Conservation (phyloP, 2,888 invertebrate species). For the Gisinianus flammeolus region DNA sequence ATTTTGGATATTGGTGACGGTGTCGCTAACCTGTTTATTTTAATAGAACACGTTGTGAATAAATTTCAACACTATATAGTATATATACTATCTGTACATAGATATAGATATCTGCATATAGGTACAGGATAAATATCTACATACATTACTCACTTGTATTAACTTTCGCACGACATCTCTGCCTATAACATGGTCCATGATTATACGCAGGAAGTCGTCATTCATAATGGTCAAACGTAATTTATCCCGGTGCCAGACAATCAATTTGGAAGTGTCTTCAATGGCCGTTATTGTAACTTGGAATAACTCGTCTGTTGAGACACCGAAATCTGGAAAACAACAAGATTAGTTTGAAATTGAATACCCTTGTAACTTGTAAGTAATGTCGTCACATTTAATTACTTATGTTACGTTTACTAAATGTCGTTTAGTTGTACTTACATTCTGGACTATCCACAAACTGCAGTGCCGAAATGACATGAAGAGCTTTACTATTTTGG, state of each 20-base stretch:
- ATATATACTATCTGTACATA: background rate
- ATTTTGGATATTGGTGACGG: slow-evolving; percentile 71
- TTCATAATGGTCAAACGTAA: slow-evolving; percentile 79
- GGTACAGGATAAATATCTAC: background rate
- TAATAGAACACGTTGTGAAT: background rate
- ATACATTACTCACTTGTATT: slow-evolving; percentile 71
- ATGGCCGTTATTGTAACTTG: slow-evolving; percentile 88
- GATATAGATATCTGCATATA: background rate
- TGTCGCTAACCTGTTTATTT: slow-evolving; percentile 74
- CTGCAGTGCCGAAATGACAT: slow-evolving; percentile 85
- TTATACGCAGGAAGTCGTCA: slow-evolving; percentile 77
- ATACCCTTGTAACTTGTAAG: too few relatives aligned
- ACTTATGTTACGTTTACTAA: too few relatives aligned
- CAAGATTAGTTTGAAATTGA: too few relatives aligned
- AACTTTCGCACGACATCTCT: slow-evolving; percentile 85
- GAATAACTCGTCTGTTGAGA: slow-evolving; percentile 83
- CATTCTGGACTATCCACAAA: slow-evolving; percentile 89
- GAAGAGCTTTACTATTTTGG: slow-evolving; percentile 80
- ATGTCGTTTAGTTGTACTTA: too few relatives aligned
- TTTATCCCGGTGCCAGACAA: slow-evolving; percentile 86
- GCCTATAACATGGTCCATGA: slow-evolving; percentile 84
- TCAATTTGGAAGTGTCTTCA: slow-evolving; percentile 77
- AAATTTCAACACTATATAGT: background rate
- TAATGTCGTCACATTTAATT: too few relatives aligned
- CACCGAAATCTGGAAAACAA: too few relatives aligned